Conservation (phyloP, 1,140 invertebrate genomes). For the Bathynomus jamesi region DNA sequence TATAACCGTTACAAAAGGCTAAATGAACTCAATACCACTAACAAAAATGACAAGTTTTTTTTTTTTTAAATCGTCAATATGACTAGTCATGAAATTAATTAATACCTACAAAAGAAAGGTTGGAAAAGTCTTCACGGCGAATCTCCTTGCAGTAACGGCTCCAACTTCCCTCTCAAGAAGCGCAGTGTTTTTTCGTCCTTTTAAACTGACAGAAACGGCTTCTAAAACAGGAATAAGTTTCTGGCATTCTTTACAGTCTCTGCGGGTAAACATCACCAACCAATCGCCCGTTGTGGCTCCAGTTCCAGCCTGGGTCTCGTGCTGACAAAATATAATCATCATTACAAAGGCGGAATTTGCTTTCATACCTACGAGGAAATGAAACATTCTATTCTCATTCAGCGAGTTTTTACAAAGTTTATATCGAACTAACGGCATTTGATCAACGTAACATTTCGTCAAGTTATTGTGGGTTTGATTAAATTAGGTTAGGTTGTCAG, state of each 20-base stretch:
- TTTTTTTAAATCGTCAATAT: too few species aligned
- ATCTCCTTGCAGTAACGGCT: conserved; percentile 25
- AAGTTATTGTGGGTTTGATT: too few species aligned
- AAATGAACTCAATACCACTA: too few species aligned
- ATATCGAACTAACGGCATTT: too few species aligned
- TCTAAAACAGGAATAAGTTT: conserved; percentile 16
- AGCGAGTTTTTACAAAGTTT: not conserved
- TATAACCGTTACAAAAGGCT: too few species aligned
- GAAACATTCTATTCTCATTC: not conserved
- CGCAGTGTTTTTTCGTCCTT: conserved; percentile 21
- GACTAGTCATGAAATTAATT: not conserved
- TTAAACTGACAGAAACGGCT: conserved; percentile 15
- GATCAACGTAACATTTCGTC: too few species aligned
- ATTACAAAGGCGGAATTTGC: too few species aligned
- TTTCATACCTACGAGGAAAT: not conserved
- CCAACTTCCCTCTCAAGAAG: conserved; percentile 22
- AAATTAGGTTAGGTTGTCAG: too few species aligned
- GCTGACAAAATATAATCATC: too few species aligned
- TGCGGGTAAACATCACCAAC: conserved; percentile 43
- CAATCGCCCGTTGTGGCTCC: conserved; percentile 50
- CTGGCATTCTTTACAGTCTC: conserved; percentile 13
- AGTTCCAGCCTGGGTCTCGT: conserved; percentile 47
- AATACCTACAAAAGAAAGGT: conserved; percentile 25
- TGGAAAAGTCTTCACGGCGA: conserved; percentile 32
- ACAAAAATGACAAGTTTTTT: too few species aligned